Percentiles rank a stretch among this genome's conserved stretches.
Evolutionary conservation across 2,888 invertebrate genomes (phyloP).

Genomic region (Elysia crispata): DNA sequence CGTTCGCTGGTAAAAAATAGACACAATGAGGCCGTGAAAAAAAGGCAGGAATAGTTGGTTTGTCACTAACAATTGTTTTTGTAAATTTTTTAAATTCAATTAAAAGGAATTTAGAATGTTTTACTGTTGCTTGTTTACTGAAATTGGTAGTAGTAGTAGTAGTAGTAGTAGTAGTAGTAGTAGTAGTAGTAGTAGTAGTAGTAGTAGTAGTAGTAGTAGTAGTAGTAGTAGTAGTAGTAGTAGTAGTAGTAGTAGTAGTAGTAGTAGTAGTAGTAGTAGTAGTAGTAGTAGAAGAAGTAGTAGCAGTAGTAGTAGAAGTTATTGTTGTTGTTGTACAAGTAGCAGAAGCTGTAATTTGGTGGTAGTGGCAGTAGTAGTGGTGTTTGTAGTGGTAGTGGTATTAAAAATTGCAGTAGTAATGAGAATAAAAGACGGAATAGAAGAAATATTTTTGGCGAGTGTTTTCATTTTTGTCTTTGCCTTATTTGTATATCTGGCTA

Average conservation of each 20-base stretch:
- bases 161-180: conserved; percentile 25
- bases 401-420: conserved; percentile 13
- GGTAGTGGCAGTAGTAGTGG: conserved; percentile 22
- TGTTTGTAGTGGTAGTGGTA: too few species aligned
- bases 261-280: conserved; percentile 25
- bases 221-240: conserved; percentile 35
- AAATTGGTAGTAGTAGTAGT: conserved; percentile 15
- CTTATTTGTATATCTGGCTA: too few species aligned
- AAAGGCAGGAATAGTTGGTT: too few species aligned
- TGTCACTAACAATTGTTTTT: too few species aligned
- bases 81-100: too few species aligned
- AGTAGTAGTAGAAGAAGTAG: conserved; percentile 23
- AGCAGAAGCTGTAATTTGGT: conserved; percentile 11
- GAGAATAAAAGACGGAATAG: not conserved
- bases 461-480: too few species aligned
- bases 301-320: conserved; percentile 24
- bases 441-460: too few species aligned
- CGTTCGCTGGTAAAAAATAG: too few species aligned
- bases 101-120: too few species aligned
- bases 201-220: conserved; percentile 34
- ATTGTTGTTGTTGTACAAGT: conserved; percentile 13
- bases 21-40: too few species aligned
- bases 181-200: conserved; percentile 6
- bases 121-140: too few species aligned
- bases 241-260: conserved; percentile 32